Evolutionary conservation across 2,888 invertebrate species (phyloP).

Genomic region (Rhabditoides inermis): DNA sequence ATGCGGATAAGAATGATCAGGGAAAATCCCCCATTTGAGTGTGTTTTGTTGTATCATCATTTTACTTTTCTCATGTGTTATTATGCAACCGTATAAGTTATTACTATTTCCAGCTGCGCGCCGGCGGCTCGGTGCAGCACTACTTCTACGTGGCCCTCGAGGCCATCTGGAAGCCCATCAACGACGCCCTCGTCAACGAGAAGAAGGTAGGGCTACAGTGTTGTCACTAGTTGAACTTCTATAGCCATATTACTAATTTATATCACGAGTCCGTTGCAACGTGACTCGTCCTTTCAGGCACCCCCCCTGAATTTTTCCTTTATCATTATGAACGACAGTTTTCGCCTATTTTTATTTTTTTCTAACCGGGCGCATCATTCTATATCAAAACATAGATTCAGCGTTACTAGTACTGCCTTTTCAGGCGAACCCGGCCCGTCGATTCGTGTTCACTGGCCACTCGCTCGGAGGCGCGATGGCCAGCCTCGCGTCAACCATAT

Average conservation of each 20-base stretch:
- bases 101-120: conserved; percentile 21
- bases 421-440: conserved; percentile 18
- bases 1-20: background rate
- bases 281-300: too few species aligned
- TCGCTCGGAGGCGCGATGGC: conserved; percentile 45
- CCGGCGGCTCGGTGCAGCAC: conserved; percentile 45
- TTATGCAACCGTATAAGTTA: background rate
- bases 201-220: conserved; percentile 2
- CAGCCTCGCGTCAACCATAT: conserved; percentile 39
- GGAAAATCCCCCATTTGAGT: background rate
- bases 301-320: background rate
- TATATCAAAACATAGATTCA: background rate
- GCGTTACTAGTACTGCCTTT: conserved; percentile 2
- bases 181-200: conserved; percentile 6
- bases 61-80: too few species aligned
- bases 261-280: too few species aligned
- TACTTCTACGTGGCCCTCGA: conserved; percentile 44
- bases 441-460: conserved; percentile 45
- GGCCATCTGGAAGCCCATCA: conserved; percentile 32
- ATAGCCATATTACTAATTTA: too few species aligned
- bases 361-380: background rate
- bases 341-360: background rate
- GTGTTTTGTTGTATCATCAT: too few species aligned
- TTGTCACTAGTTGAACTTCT: too few species aligned
- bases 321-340: background rate